These are phyloP conservation scores for Isurus oxyrinchus DNA, from an alignment of 2,113 vertebrate genomes.

Conservation along the genomic window DNA sequence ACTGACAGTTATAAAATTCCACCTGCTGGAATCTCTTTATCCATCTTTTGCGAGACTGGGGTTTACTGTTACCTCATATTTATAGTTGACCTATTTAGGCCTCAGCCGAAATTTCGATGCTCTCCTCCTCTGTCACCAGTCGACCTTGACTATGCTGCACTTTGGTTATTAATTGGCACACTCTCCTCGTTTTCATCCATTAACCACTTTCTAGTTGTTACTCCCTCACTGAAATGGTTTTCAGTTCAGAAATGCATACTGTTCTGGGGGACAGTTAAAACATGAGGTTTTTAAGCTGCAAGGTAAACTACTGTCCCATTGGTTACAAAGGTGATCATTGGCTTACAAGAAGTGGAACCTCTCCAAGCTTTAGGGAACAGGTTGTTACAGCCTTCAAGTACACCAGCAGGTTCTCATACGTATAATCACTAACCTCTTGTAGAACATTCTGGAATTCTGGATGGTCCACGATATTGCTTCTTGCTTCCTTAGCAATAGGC, in stretches of 20 bases:
- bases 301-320: not conserved
- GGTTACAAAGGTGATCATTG: not conserved
- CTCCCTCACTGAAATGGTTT: not conserved
- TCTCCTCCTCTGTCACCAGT: not conserved
- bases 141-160: too few species aligned
- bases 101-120: not conserved
- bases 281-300: not conserved
- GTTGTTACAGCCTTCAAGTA: not conserved
- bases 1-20: not conserved
- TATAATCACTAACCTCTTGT: constrained; percentile 66
- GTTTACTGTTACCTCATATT: not conserved
- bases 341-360: not conserved
- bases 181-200: too few species aligned
- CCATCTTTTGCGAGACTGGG: not conserved
- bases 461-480: constrained; percentile 50
- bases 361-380: too few species aligned
- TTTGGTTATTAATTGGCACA: not conserved
- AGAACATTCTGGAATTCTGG: constrained; percentile 79
- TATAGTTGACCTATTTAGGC: not conserved
- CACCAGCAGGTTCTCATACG: too few species aligned
- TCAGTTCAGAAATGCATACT: not conserved
- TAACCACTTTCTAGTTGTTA: not conserved
- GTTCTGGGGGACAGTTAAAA: not conserved
- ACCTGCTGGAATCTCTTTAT: not conserved
- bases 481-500: constrained; percentile 40